Percentiles rank a stretch among this genome's conserved stretches.
Conservation (phyloP, 2,113 vertebrate genomes). For the Calypte anna region DNA sequence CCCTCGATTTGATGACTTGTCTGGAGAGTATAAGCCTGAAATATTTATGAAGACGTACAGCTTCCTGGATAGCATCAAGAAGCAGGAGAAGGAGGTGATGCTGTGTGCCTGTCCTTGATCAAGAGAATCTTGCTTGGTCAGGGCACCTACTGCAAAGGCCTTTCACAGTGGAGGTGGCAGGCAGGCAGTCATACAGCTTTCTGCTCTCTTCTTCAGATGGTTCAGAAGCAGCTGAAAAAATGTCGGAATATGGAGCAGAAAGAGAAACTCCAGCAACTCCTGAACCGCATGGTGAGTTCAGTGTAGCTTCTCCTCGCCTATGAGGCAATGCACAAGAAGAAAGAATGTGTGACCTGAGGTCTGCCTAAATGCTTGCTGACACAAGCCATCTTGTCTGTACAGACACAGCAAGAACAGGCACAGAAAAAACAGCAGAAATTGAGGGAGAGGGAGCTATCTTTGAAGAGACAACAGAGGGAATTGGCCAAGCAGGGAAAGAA, state of each 20-base stretch:
- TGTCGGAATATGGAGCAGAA: slow-evolving; percentile 42
- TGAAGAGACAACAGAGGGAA: slow-evolving; percentile 81
- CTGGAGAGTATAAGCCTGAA: slow-evolving; percentile 91
- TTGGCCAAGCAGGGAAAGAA: slow-evolving; percentile 84
- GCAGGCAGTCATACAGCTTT: neutral
- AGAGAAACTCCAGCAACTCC: slow-evolving; percentile 74
- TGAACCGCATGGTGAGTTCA: slow-evolving; percentile 79
- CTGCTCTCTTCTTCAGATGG: slow-evolving; percentile 61
- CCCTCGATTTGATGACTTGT: slow-evolving; percentile 95
- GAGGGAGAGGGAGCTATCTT: slow-evolving; percentile 75
- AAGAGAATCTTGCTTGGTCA: neutral
- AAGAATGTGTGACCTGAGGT: neutral
- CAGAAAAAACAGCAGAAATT: slow-evolving; percentile 74
- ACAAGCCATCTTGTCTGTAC: neutral
- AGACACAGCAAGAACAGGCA: slow-evolving; percentile 89
- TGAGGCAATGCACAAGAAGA: neutral
- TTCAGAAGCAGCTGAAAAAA: slow-evolving; percentile 80
- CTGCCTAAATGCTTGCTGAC: neutral
- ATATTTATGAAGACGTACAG: slow-evolving; percentile 90
- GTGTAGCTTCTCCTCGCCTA: neutral
- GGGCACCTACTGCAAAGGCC: neutral
- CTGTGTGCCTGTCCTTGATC: neutral
- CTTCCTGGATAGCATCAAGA: slow-evolving; percentile 84
- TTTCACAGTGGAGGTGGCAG: neutral
- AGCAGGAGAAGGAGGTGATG: slow-evolving; percentile 85